A percentile compares a stretch with the other conserved stretches of the same genome.
phyloP scores from a whole-genome alignment of 1,140 invertebrate species.

The Drosophila takahashii region DNA sequence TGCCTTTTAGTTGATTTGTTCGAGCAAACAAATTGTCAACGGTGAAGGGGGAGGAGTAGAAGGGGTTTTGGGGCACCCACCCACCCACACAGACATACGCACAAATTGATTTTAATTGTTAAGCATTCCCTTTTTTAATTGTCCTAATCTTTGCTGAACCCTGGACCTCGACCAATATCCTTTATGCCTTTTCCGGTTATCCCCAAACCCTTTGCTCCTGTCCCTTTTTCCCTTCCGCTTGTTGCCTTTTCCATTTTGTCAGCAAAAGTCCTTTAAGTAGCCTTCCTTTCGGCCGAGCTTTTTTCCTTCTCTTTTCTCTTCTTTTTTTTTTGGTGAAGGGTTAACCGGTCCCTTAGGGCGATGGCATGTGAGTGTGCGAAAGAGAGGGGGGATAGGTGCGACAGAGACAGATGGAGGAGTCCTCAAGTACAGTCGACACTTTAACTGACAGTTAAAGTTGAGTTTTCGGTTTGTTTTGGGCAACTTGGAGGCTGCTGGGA shows the following conservation, averaged over 20 bases:
- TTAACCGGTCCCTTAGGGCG: conserved; percentile 72
- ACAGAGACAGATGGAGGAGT: conserved; percentile 35
- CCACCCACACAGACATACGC: conserved; percentile 26
- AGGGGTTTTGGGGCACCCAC: neutral
- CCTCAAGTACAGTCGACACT: conserved; percentile 74
- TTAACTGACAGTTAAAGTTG: conserved; percentile 73
- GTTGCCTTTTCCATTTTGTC: conserved; percentile 75
- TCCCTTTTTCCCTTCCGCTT: conserved; percentile 28
- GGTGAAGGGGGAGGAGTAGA: conserved; percentile 1
- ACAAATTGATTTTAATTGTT: conserved; percentile 83
- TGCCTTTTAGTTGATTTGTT: conserved; percentile 77
- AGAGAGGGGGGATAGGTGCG: conserved; percentile 10
- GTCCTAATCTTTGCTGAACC: conserved; percentile 75
- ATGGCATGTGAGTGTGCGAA: conserved; percentile 20
- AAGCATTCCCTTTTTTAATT: conserved; percentile 81
- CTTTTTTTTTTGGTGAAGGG: conserved; percentile 45
- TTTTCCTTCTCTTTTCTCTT: neutral
- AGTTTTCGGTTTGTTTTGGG: conserved; percentile 49
- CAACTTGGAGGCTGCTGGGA: conserved; percentile 6
- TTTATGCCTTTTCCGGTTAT: conserved; percentile 44
- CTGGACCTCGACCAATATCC: conserved; percentile 67
- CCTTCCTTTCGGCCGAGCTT: conserved; percentile 48
- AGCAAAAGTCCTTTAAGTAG: conserved; percentile 81
- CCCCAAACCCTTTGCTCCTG: neutral
- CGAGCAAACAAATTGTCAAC: conserved; percentile 79